Evolutionary conservation across 2,888 invertebrate genomes (phyloP), one percentile per base, ranked within the genome.

Genomic region (Callosobruchus maculatus): DNA sequence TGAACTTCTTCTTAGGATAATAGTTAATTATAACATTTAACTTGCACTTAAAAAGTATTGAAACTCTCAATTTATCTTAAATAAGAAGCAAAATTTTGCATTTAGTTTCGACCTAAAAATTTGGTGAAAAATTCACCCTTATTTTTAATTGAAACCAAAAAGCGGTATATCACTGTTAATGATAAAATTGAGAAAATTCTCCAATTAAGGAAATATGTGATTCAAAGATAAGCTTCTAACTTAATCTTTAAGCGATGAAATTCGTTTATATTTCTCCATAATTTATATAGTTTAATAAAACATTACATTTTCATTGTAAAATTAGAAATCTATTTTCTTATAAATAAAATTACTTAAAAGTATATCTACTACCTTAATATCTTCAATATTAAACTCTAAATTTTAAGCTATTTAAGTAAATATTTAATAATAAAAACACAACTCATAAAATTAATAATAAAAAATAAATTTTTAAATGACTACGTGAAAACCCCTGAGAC

Each of bases 231-330:
- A 91, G 91, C 91, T 90, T 89, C 91, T 91, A 91, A 92, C 90
- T 91, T 90, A 88, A 88, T 86, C 87, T 85, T 80, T 79, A 80
- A 82, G 89, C 85, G 84, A 84, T 86, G 85, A 80, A 85, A 86
- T 76, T 84, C 83, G 85, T 88, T 87, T 85, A 83, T 87, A 85
- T 89, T 89, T 89, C 89, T 89, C n/a, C n/a, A n/a, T n/a, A n/a
- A 88, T 89, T 90, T 89, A 89, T 89, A 89, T 91, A 91, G 89
- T 91, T 91, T 90, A 91, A 87, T 66, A 76, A 91, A 90, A 91
- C 90, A 83, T 90, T 91, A 90, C 88, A 90, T 89, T 91, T 91
- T 91, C 90, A 91, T 82, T 90, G 88, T 90, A 90, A 90, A 89
- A 89, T 88, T 88, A 90, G 89, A 89, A 83, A 49, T 7, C 4